Percentiles rank a stretch among this genome's conserved stretches.
Evolutionary conservation across 2,888 invertebrate species (phyloP).

Genomic region (Diogma glabrata): DNA sequence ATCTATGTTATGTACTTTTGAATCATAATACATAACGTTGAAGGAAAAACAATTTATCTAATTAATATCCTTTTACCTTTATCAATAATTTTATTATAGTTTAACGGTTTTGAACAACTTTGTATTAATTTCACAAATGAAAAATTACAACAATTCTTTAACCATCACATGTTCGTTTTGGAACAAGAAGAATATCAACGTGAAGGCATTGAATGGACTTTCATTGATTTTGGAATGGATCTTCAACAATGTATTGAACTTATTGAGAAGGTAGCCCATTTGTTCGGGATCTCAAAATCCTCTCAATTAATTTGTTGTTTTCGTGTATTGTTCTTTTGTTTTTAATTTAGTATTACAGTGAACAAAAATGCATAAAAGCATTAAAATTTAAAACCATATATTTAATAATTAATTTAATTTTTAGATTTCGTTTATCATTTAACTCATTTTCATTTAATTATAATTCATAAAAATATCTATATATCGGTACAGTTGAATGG

Average conservation of each 20-base stretch:
- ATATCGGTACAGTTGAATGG: slow-evolving; percentile 45
- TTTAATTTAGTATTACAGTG: slow-evolving; percentile 1
- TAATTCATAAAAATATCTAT: too few relatives aligned
- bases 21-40: slow-evolving; percentile 5
- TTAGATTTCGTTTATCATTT: neutral
- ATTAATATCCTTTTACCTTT: neutral
- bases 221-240: slow-evolving; percentile 91
- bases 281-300: slow-evolving; percentile 5
- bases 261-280: slow-evolving; percentile 51
- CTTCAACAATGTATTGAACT: slow-evolving; percentile 69
- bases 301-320: neutral
- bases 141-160: slow-evolving; percentile 90
- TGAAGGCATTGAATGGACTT: slow-evolving; percentile 85
- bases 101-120: slow-evolving; percentile 85
- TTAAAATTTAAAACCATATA: too few relatives aligned
- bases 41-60: neutral
- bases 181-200: slow-evolving; percentile 88
- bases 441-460: neutral
- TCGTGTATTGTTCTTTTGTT: slow-evolving; percentile 16
- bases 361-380: slow-evolving; percentile 4
- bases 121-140: slow-evolving; percentile 93
- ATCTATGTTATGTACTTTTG: slow-evolving; percentile 6
- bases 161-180: slow-evolving; percentile 88
- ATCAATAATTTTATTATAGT: slow-evolving; percentile 33
- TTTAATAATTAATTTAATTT: slow-evolving; percentile 3